Conservation (phyloP, 2,113 vertebrate genomes). For the Pelecanus crispus region DNA sequence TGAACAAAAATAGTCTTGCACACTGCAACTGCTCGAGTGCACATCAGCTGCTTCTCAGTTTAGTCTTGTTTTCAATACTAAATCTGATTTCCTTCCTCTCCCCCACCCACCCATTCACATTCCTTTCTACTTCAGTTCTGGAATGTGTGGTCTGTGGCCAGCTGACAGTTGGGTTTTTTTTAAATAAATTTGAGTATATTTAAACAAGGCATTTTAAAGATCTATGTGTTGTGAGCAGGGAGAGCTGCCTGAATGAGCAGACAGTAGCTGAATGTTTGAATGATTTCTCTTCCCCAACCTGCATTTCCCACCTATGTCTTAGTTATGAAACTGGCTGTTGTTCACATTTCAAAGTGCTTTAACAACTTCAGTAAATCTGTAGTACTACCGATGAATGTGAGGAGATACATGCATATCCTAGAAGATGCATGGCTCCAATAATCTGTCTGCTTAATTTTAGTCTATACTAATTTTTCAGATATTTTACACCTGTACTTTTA, state of each 20-base stretch:
- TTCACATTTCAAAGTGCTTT: background rate
- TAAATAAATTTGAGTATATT: slow-evolving; percentile 17
- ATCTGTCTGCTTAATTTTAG: background rate
- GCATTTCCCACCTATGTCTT: background rate
- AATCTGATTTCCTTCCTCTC: slow-evolving; percentile 64
- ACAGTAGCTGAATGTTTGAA: background rate
- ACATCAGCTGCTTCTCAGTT: slow-evolving; percentile 48
- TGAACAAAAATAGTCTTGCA: background rate
- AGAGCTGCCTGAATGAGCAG: background rate
- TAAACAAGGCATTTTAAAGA: slow-evolving; percentile 45
- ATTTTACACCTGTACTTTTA: background rate
- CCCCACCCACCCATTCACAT: slow-evolving; percentile 66
- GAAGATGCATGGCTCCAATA: background rate
- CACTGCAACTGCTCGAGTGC: background rate
- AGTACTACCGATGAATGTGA: background rate
- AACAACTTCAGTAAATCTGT: background rate
- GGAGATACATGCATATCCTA: background rate
- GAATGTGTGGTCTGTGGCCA: slow-evolving; percentile 65
- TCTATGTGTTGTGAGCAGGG: background rate
- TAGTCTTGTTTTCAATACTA: slow-evolving; percentile 61
- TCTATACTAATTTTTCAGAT: background rate
- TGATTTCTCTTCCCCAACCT: background rate
- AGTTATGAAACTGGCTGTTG: background rate
- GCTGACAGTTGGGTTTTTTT: slow-evolving; percentile 16
- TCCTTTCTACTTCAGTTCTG: slow-evolving; percentile 64